Conservation (phyloP, 2,797 vertebrate genomes). For the Hoplostethus atlanticus region DNA sequence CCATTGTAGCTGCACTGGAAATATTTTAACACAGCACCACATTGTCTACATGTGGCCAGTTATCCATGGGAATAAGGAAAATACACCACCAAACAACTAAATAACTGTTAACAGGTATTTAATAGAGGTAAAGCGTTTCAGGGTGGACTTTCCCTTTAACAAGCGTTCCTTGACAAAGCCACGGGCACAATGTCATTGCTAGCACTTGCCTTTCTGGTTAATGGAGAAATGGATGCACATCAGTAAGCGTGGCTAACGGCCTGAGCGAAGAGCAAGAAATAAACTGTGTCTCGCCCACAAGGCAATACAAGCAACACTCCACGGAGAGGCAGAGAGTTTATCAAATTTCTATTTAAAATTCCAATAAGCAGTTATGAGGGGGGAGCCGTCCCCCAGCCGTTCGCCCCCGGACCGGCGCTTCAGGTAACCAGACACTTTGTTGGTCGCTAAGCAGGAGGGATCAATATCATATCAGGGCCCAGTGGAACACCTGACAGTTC, state of each 20-base stretch:
- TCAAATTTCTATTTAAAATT: conserved; percentile 78
- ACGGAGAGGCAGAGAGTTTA: conserved; percentile 63
- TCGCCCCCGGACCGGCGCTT: conserved; percentile 25
- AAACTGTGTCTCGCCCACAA: conserved; percentile 27
- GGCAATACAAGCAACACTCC: conserved; percentile 36
- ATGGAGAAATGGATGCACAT: conserved; percentile 49
- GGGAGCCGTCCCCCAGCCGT: conserved; percentile 1
- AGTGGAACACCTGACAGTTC: conserved; percentile 88
- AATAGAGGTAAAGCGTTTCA: too few relatives aligned
- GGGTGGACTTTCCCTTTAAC: conserved; percentile 29
- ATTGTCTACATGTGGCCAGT: too few relatives aligned
- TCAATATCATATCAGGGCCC: conserved; percentile 90
- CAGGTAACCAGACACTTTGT: conserved; percentile 77
- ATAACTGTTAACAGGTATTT: too few relatives aligned
- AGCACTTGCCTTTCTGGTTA: conserved; percentile 29
- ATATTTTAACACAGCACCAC: too few relatives aligned
- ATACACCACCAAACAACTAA: too few relatives aligned
- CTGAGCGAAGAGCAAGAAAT: conserved; percentile 43
- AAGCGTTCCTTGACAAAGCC: conserved; percentile 16
- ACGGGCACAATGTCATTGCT: conserved; percentile 43
- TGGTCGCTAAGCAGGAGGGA: conserved; percentile 77
- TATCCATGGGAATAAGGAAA: too few relatives aligned
- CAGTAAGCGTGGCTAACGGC: conserved; percentile 50
- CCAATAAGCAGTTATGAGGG: conserved; percentile 57
- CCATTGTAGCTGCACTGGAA: too few relatives aligned